Conservation (phyloP, 2,888 invertebrate genomes). For the Reticulitermes lucifugus region DNA sequence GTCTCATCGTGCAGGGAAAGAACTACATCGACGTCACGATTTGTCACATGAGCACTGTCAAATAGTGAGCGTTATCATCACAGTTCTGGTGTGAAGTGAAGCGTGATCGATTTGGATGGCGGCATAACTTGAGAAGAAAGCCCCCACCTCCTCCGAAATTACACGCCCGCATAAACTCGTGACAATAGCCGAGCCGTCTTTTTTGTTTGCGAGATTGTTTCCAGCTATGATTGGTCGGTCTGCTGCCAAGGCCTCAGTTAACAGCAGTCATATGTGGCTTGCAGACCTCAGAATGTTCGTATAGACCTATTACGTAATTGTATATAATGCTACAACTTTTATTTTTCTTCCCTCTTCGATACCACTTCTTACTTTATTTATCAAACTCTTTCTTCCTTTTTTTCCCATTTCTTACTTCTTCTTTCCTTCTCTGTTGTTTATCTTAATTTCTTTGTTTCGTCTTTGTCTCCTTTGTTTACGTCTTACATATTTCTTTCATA, state of each 20-base stretch:
- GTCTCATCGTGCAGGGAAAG: not conserved
- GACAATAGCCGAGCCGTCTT: conserved; percentile 16
- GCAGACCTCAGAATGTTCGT: not conserved
- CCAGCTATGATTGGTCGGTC: conserved; percentile 1
- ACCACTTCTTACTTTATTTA: not conserved
- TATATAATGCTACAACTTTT: not conserved
- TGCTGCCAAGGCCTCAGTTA: too few species aligned
- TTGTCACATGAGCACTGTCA: not conserved
- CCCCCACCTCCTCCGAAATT: not conserved
- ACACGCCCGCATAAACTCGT: not conserved
- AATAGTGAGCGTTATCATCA: not conserved
- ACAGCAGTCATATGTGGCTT: not conserved
- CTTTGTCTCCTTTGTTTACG: not conserved
- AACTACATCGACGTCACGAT: not conserved
- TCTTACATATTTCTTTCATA: not conserved
- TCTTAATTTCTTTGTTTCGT: not conserved
- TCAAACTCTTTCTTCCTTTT: not conserved
- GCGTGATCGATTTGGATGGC: conserved; percentile 7
- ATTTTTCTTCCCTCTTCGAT: not conserved
- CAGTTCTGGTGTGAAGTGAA: conserved; percentile 35
- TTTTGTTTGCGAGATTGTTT: not conserved
- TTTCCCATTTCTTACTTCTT: not conserved
- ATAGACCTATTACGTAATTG: not conserved
- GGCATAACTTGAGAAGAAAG: conserved; percentile 23
- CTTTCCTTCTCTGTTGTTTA: not conserved